Evolutionary conservation across 2,113 vertebrate genomes (phyloP).

Genomic region (Trematomus loennbergii): DNA sequence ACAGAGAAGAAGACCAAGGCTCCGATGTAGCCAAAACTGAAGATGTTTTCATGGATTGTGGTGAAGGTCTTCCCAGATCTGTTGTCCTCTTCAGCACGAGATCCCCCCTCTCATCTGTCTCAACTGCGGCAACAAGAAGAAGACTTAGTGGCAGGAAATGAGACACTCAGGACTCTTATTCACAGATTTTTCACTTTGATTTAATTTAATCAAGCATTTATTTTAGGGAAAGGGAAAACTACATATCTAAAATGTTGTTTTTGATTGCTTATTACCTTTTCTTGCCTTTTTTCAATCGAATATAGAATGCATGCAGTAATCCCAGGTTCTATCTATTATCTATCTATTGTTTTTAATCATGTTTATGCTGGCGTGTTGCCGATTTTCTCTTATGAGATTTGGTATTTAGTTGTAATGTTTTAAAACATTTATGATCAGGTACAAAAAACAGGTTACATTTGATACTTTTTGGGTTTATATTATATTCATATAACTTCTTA

Average conservation of each 20-base stretch:
- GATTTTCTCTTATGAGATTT: background rate
- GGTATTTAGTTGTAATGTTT: background rate
- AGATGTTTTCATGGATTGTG: slow-evolving; percentile 81
- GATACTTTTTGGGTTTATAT: too few relatives aligned
- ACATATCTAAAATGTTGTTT: background rate
- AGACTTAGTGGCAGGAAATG: background rate
- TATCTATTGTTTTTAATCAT: background rate
- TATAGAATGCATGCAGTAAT: background rate
- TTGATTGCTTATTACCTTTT: background rate
- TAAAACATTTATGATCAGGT: background rate
- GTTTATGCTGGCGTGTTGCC: background rate
- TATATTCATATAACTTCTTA: slow-evolving; percentile 35
- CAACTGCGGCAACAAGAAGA: slow-evolving; percentile 62
- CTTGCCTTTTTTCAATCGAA: too few relatives aligned
- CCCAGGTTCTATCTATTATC: background rate
- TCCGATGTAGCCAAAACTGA: slow-evolving; percentile 85
- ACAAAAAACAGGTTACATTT: too few relatives aligned
- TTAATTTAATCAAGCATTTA: background rate
- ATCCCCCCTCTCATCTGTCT: slow-evolving; percentile 80
- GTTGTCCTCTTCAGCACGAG: slow-evolving; percentile 80
- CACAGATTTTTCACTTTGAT: background rate
- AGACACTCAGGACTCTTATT: background rate
- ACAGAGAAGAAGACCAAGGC: slow-evolving; percentile 86
- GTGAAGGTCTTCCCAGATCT: slow-evolving; percentile 81
- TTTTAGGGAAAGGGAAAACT: background rate